Conservation (phyloP, 2,113 vertebrate genomes). For the Poeciliopsis occidentalis region DNA sequence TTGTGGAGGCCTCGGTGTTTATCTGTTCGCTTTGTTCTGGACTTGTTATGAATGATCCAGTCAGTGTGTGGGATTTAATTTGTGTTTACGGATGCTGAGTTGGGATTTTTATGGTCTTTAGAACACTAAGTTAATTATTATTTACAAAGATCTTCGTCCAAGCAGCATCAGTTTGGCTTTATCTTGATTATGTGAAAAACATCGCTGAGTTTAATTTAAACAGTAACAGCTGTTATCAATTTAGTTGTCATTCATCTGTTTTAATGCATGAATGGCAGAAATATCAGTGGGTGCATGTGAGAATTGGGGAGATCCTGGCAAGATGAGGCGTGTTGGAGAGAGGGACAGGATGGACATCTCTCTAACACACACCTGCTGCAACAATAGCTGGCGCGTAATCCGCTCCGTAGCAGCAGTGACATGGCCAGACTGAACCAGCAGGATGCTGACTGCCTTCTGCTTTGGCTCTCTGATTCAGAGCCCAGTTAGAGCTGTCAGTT, state of each 20-base stretch:
- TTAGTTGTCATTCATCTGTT: conserved; percentile 4
- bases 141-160: conserved; percentile 26
- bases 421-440: conserved; percentile 39
- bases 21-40: conserved; percentile 28
- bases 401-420: conserved; percentile 29
- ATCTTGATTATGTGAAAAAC: conserved; percentile 13
- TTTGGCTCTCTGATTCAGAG: conserved; percentile 10
- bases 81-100: conserved; percentile 11
- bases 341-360: neutral
- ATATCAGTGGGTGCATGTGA: conserved; percentile 50
- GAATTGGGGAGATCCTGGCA: conserved; percentile 55
- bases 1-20: conserved; percentile 36
- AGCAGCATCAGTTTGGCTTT: conserved; percentile 20
- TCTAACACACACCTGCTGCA: conserved; percentile 26
- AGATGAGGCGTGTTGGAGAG: conserved; percentile 46
- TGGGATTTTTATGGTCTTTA: conserved; percentile 14
- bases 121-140: conserved; percentile 31
- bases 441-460: conserved; percentile 17
- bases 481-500: conserved; percentile 4
- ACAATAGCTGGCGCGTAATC: conserved; percentile 31
- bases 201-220: conserved; percentile 17
- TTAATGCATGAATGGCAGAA: neutral
- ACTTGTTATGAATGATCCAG: conserved; percentile 27
- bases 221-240: conserved; percentile 23
- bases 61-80: conserved; percentile 4